Evolutionary conservation across 2,888 invertebrate species (phyloP).

Genomic region (Aelia acuminata): DNA sequence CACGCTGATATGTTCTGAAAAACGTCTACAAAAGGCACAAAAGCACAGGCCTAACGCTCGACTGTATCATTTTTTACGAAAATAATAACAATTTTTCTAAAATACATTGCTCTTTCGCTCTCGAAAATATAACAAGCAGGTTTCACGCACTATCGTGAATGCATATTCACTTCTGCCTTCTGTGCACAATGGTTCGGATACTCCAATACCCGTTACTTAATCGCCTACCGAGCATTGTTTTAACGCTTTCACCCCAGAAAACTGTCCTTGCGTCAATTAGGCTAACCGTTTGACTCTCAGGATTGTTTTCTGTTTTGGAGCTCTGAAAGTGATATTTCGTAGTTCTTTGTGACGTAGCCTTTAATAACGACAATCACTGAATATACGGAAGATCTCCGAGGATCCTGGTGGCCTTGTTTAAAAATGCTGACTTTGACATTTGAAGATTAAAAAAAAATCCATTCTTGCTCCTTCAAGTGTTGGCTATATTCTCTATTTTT

Average conservation of each 20-base stretch:
- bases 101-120: not conserved
- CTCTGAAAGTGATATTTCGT: not conserved
- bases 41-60: not conserved
- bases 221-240: slow-evolving; percentile 2
- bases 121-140: not conserved
- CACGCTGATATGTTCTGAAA: not conserved
- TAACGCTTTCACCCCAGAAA: slow-evolving; percentile 10
- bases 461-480: not conserved
- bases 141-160: not conserved
- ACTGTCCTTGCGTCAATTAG: slow-evolving; percentile 7
- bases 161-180: not conserved
- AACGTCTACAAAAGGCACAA: not conserved
- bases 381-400: not conserved
- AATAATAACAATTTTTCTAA: not conserved
- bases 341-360: not conserved
- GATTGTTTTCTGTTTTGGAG: not conserved
- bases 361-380: not conserved
- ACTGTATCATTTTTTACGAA: not conserved
- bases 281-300: not conserved
- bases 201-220: not conserved
- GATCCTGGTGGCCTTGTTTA: slow-evolving; percentile 37
- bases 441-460: not conserved
- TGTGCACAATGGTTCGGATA: not conserved
- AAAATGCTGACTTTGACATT: slow-evolving; percentile 31
- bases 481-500: not conserved